phyloP scores from a whole-genome alignment of 2,797 vertebrate genomes.

The Tokudaia tokunoshimensis region DNA sequence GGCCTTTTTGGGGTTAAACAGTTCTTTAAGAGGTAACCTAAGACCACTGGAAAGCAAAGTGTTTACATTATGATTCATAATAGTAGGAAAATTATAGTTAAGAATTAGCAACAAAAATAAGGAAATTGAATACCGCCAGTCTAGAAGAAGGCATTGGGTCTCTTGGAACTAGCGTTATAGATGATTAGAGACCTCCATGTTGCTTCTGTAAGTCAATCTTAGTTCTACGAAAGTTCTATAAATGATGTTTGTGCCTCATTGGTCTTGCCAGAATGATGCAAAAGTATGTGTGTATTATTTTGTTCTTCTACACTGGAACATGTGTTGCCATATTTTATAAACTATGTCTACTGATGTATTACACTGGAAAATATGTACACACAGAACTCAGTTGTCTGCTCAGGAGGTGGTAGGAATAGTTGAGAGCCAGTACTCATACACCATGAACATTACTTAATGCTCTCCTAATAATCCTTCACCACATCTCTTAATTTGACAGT shows the following conservation, averaged over 20 bases:
- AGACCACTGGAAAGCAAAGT: not conserved
- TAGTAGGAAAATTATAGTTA: not conserved
- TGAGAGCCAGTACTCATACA: not conserved
- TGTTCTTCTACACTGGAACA: not conserved
- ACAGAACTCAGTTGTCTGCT: not conserved
- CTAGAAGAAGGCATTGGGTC: not conserved
- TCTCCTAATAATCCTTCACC: not conserved
- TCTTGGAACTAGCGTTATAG: not conserved
- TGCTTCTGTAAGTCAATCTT: not conserved
- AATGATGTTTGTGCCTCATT: not conserved
- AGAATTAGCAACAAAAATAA: not conserved
- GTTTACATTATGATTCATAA: not conserved
- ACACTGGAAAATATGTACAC: not conserved
- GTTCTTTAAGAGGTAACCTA: not conserved
- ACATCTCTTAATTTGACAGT: conserved; percentile 22
- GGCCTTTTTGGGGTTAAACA: not conserved
- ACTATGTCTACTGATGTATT: not conserved
- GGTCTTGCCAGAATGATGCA: not conserved
- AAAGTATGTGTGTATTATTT: not conserved
- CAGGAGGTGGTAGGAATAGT: not conserved
- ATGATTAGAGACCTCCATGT: not conserved
- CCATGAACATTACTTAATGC: not conserved
- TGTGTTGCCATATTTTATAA: not conserved
- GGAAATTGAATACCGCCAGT: no score
- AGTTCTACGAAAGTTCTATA: not conserved